phyloP scores from a whole-genome alignment of 2,113 vertebrate genomes.

The Pterocles burchelli region DNA sequence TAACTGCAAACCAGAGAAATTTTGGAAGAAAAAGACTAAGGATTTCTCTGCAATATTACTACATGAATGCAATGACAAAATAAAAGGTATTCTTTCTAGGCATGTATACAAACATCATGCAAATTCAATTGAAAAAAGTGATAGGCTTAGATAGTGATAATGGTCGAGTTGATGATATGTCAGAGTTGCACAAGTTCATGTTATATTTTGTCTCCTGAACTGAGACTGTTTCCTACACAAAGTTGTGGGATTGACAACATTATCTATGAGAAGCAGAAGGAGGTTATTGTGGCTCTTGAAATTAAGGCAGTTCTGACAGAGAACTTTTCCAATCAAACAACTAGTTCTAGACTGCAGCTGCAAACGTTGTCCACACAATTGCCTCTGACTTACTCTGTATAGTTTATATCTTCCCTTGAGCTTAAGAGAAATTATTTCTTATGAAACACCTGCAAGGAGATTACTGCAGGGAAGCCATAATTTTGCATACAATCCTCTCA shows the following conservation, averaged over 20 bases:
- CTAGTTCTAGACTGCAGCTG: not conserved
- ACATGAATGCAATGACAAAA: not conserved
- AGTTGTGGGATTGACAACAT: not conserved
- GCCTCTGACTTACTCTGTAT: not conserved
- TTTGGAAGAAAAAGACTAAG: not conserved
- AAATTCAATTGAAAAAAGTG: not conserved
- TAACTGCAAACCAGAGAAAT: not conserved
- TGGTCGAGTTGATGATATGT: not conserved
- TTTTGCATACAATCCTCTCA: not conserved
- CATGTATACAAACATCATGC: not conserved
- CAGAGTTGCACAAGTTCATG: not conserved
- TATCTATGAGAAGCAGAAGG: not conserved
- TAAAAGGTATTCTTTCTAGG: not conserved
- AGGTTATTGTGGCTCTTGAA: not conserved
- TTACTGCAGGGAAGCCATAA: not conserved
- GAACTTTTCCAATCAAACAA: not conserved
- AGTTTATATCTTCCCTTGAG: not conserved
- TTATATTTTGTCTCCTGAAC: not conserved
- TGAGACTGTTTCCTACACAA: not conserved
- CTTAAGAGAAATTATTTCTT: not conserved
- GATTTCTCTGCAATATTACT: not conserved
- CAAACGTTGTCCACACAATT: not conserved
- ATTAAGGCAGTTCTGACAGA: not conserved
- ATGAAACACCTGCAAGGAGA: not conserved
- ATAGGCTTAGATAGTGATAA: not conserved